Evolutionary conservation across 2,888 invertebrate genomes (phyloP), one percentile per base, ranked within the genome.

Genomic region (Xestia rhomboidea): DNA sequence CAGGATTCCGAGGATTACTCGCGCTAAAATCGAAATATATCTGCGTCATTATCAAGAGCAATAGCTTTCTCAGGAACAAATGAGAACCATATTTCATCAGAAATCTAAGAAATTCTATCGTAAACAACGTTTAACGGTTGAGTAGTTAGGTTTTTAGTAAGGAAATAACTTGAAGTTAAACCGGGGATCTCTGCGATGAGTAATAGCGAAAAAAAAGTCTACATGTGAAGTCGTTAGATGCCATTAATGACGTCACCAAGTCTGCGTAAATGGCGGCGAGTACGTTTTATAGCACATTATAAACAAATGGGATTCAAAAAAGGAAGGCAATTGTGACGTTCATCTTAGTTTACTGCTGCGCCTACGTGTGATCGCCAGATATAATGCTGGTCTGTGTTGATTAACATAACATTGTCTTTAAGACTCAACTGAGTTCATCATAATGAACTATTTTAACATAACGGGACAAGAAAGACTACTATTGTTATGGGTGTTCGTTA

Each of bases 311-410:
- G 67, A 85, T 85, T 75, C 77, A 79, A 69, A 85, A 76, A 86
- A 75, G 83, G 81, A 79, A 79, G 85, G 83, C 83, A 82, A 81
- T 79, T 85, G 76, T 87, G 79, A 83, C 64, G 77, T 66, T 60
- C 8, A 49, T 71, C 21, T 57, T 62, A 41, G 51, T 60, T 79
- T 60, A 70, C 77, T 77, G 34, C 57, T 71, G 70, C 70, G 51
- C 30, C 57, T 64, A 27, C 64, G 60, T 71, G 57, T 64, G 44
- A 70, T 73, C 49, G 38, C 51, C 30, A 0, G 57, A 54, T 70
- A 57, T 68, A 68, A 68, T 68, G 18, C 27, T 46, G 5, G 30
- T 24, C 66, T 46, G 27, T 21, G 63, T 38, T 57, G 49, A 78
- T 77, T 66, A 60, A 70, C 54, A 71, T 71, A 71, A 68, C 34